Evolutionary conservation across 2,888 invertebrate genomes (phyloP), one percentile per base, ranked within the genome.

Genomic region (Slavum lentiscoides): DNA sequence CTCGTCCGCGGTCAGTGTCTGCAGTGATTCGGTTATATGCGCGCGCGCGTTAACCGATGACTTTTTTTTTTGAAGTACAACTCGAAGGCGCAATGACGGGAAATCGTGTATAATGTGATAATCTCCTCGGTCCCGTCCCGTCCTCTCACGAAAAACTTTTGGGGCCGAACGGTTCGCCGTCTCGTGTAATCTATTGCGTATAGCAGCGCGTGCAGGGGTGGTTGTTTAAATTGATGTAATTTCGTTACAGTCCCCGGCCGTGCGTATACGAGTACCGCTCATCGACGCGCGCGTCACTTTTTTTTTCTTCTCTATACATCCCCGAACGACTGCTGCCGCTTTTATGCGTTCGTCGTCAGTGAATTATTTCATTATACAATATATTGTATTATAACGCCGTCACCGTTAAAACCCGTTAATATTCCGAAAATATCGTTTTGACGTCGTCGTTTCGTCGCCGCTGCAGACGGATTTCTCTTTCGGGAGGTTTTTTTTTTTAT

Each of bases 151-250:
- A 30, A 9, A 58, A 55, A 69, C 69, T 53, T 72, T 75, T 59
- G 66, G 19, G 66, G 19, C 39, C 23, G 43, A 75, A 67, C 55
- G 55, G 21, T 55, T 75, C 23, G n/a, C 39, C 30, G 21, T 62
- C 11, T 53, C 19, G 39, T 43, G 43, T 43, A 43, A 9, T n/a
- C n/a, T 9, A 43, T 43, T 9, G 9, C 49, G 49, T 49, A 13
- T 9, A 11, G 11, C 11, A 49, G 49, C 1, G 43, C 9, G 43
- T 43, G 49, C 30, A 30, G 13, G 2, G 67, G 67, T 30, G 75
- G 67, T n/a, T 58, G 66, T 68, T 76, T n/a, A n/a, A n/a, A 76
- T 76, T 68, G 55, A 43, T 59, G 59, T 76, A 76, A 76, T 76
- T 76, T 76, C 58, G 75, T 76, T 76, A 76, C n/a, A n/a, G n/a